Evolutionary conservation across 2,888 invertebrate species (phyloP).

Genomic region (Petrophora chlorosata): DNA sequence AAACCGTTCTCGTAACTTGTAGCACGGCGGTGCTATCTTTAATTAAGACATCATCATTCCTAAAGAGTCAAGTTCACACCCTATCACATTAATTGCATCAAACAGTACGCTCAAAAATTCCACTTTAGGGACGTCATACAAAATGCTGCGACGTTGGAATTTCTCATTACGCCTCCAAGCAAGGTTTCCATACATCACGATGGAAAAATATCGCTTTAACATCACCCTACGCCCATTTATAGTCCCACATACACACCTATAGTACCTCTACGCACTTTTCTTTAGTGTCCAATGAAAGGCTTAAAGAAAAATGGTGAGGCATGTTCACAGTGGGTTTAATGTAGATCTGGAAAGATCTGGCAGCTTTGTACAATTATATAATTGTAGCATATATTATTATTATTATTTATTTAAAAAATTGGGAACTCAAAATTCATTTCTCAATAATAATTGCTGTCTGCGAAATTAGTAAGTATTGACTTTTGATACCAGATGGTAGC

Average conservation of each 20-base stretch:
- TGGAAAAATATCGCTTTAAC: slow-evolving; percentile 77
- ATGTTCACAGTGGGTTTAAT: too few species aligned
- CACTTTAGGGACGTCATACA: slow-evolving; percentile 59
- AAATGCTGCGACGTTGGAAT: slow-evolving; percentile 78
- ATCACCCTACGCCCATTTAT: slow-evolving; percentile 69
- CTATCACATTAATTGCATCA: slow-evolving; percentile 49
- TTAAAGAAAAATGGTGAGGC: neutral
- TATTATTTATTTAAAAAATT: too few species aligned
- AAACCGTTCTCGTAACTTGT: too few species aligned
- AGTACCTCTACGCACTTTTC: slow-evolving; percentile 33
- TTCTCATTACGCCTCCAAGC: slow-evolving; percentile 77
- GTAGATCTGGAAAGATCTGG: too few species aligned
- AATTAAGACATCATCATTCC: too few species aligned
- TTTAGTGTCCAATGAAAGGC: slow-evolving; percentile 11
- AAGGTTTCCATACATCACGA: slow-evolving; percentile 78
- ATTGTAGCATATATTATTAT: too few species aligned
- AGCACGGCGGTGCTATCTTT: too few species aligned
- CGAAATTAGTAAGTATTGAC: too few species aligned
- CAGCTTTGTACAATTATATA: too few species aligned
- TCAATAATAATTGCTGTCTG: too few species aligned
- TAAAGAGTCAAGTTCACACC: slow-evolving; percentile 5
- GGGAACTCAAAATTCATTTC: too few species aligned
- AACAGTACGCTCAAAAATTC: slow-evolving; percentile 56
- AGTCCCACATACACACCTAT: slow-evolving; percentile 53
- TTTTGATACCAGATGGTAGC: too few species aligned